Base-by-base conservation (phyloP, 2,797 vertebrate species). In the Petrocephalus sullivani region DNA sequence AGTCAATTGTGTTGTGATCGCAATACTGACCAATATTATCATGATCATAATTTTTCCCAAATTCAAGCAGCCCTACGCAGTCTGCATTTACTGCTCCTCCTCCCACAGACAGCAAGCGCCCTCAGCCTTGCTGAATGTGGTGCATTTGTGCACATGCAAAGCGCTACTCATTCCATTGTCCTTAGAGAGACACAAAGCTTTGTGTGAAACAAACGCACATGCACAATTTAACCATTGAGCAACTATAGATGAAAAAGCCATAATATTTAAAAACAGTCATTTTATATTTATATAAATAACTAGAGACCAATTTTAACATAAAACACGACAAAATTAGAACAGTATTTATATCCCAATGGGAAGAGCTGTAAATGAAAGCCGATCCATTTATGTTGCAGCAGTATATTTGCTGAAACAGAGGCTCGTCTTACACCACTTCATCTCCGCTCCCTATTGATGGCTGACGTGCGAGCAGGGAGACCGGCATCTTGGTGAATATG, bases 301-400 rank as follows among this genome's bases (percentile, higher is more conserved):
- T 67, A 71, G 12, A 33, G 12, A 16, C 64, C 64, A 71, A 33
- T 12, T 16, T 37, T 71, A 71, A 71, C 64, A 71, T 86, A 46
- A 19, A 28, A 33, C 64, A 71, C 64, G 33, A 71, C 3, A 33
- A 37, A 71, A 71, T 16, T 37, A 37, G 64, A 71, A 71, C 28
- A 33, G 28, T 49, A 41, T 61, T 37, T 41, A 37, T 61, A 61
- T 64, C n/a, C 64, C 28, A 60, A 46, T 58, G 46, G 4, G 46
- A 28, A 53, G 21, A 87, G 21, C 46, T 61, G 46, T 19, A 58
- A 57, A 86, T 10, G 37, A 60, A 54, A 71, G 10, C 41, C n/a
- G 8, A 51, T 54, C 33, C 19, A 88, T 88, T 60, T n/a, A 61
- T 33, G 78, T 75, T 87, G 14, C 16, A 75, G 87, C 49, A 64